Conservation (phyloP, 2,797 vertebrate species). For the Cossypha polioptera region DNA sequence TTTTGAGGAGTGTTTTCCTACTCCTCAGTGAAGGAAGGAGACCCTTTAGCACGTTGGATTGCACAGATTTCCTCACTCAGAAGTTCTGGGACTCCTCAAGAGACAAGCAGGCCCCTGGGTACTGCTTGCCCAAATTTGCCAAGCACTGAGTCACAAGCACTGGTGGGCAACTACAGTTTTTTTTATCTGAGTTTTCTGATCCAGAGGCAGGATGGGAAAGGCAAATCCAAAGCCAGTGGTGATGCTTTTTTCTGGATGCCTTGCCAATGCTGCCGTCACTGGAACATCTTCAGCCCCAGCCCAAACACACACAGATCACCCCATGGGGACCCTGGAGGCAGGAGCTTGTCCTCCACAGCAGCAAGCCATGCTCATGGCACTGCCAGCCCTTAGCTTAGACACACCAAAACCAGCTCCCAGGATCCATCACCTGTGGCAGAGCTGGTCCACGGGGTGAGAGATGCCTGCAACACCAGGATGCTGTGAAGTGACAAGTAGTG, state of each 20-base stretch:
- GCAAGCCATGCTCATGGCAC: neutral
- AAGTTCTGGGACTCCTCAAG: neutral
- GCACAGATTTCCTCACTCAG: neutral
- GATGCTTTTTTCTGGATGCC: neutral
- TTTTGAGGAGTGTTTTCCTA: neutral
- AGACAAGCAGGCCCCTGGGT: fast-evolving
- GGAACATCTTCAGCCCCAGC: neutral
- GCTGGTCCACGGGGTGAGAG: neutral
- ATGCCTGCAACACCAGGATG: neutral
- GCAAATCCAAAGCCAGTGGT: neutral
- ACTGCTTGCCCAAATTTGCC: neutral
- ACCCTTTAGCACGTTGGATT: neutral
- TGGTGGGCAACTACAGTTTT: neutral
- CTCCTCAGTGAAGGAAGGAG: neutral
- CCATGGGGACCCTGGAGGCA: neutral
- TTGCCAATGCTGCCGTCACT: fast-evolving
- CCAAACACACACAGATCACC: fast-evolving
- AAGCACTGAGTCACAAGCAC: neutral
- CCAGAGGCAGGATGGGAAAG: neutral
- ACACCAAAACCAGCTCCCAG: neutral
- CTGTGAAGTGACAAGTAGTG: neutral
- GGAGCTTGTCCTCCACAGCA: neutral
- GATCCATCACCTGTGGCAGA: neutral
- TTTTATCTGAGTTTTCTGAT: neutral
- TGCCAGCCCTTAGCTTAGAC: neutral